phyloP scores from a whole-genome alignment of 2,888 invertebrate species.

The Leptopilina drosophilae region DNA sequence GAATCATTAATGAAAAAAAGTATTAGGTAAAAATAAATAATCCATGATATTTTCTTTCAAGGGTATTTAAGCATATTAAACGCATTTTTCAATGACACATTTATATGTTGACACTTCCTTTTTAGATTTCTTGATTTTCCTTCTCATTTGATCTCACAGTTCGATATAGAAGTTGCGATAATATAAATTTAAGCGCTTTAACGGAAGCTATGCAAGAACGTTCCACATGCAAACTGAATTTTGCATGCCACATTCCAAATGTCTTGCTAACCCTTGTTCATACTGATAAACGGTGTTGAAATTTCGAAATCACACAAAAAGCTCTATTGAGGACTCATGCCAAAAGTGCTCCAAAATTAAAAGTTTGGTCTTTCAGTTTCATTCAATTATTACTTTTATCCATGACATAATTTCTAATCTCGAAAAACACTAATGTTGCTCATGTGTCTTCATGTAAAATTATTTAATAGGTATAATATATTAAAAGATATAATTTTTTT shows the following conservation, averaged over 20 bases:
- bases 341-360: too few species aligned
- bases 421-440: too few species aligned
- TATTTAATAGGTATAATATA: too few species aligned
- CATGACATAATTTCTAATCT: too few species aligned
- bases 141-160: constrained; percentile 7
- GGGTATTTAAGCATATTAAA: background rate
- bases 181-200: constrained; percentile 30
- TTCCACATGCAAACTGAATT: constrained; percentile 37
- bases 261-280: constrained; percentile 23
- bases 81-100: constrained; percentile 26
- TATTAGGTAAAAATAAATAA: too few species aligned
- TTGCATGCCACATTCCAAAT: constrained; percentile 38
- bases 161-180: constrained; percentile 26
- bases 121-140: constrained; percentile 27
- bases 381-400: too few species aligned
- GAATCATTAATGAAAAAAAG: background rate
- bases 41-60: background rate
- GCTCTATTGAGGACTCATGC: too few species aligned
- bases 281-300: constrained; percentile 22
- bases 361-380: too few species aligned
- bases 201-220: constrained; percentile 29
- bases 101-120: constrained; percentile 34
- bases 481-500: too few species aligned
- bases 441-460: too few species aligned
- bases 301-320: background rate